Evolutionary conservation across 2,888 invertebrate species (phyloP).

Genomic region (Nineta flava): DNA sequence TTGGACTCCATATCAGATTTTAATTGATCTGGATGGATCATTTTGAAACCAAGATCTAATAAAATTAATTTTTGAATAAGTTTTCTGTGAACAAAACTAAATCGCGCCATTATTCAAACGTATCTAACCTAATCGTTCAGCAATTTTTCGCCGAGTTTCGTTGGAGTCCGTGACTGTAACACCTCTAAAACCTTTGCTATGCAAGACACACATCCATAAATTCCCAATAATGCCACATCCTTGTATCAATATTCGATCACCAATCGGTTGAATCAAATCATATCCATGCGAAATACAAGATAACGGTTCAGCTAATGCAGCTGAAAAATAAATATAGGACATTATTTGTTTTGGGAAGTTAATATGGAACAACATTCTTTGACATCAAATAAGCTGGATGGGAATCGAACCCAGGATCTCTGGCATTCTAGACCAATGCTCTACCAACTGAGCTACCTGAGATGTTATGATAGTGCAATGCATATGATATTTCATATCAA

Average conservation of each 20-base stretch:
- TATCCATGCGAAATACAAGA: constrained; percentile 46
- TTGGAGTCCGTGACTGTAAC: constrained; percentile 45
- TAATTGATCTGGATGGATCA: no score
- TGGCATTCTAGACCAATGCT: no score
- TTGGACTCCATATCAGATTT: no score
- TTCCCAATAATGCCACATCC: constrained; percentile 51
- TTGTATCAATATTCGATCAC: constrained; percentile 35
- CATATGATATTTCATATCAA: no score
- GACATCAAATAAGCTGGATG: no score
- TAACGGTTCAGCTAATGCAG: constrained; percentile 42
- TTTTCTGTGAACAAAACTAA: background rate
- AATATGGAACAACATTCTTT: no score
- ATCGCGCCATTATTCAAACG: no score
- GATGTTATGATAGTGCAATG: no score
- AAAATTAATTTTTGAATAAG: background rate
- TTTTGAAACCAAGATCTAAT: no score
- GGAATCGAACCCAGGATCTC: no score
- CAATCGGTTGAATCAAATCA: constrained; percentile 36
- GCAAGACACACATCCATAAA: constrained; percentile 40
- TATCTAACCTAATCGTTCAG: constrained; percentile 28
- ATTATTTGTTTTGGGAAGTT: no score
- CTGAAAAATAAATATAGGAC: constrained; percentile 25
- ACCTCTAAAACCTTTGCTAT: constrained; percentile 42
- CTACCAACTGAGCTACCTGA: no score
- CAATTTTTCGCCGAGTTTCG: constrained; percentile 27